A percentile compares a stretch with the other conserved stretches of the same genome.
These are phyloP conservation scores for Morpho helenor DNA, from an alignment of 2,888 invertebrate genomes.

Conservation along the genomic window DNA sequence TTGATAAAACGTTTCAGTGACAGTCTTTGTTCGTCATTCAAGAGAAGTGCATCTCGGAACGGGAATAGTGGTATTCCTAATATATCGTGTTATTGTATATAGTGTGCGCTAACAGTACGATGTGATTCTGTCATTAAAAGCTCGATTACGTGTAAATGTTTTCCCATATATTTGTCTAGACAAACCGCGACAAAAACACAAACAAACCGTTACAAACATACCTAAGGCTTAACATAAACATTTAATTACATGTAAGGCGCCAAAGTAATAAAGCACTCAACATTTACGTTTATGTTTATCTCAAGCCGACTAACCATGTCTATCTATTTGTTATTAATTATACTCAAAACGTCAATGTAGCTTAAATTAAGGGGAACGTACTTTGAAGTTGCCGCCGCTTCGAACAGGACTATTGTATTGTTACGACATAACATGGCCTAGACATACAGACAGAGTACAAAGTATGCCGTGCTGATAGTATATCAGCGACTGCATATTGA, in stretches of 20 bases:
- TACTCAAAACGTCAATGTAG: conserved; percentile 22
- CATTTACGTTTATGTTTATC: not conserved
- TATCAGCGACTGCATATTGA: too few relatives aligned
- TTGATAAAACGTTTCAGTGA: too few relatives aligned
- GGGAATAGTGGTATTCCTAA: too few relatives aligned
- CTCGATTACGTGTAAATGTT: too few relatives aligned
- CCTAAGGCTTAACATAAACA: too few relatives aligned
- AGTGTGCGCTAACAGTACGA: too few relatives aligned
- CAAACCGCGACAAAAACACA: too few relatives aligned
- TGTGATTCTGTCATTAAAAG: too few relatives aligned
- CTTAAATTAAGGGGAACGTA: conserved; percentile 19
- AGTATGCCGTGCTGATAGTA: not conserved
- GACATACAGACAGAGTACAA: conserved; percentile 14
- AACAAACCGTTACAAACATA: not conserved
- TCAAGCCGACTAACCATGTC: conserved; percentile 9
- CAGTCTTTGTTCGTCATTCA: too few relatives aligned
- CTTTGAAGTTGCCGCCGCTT: conserved; percentile 26
- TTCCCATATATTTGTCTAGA: too few relatives aligned
- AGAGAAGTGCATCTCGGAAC: too few relatives aligned
- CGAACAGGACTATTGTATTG: conserved; percentile 23
- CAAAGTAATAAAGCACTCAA: conserved; percentile 6
- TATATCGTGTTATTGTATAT: too few relatives aligned
- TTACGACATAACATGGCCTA: conserved; percentile 15
- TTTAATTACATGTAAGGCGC: conserved; percentile 1
- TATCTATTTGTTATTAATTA: conserved; percentile 23